Base-by-base conservation (phyloP, 2,888 invertebrate species). In the Drosophila colorata region DNA sequence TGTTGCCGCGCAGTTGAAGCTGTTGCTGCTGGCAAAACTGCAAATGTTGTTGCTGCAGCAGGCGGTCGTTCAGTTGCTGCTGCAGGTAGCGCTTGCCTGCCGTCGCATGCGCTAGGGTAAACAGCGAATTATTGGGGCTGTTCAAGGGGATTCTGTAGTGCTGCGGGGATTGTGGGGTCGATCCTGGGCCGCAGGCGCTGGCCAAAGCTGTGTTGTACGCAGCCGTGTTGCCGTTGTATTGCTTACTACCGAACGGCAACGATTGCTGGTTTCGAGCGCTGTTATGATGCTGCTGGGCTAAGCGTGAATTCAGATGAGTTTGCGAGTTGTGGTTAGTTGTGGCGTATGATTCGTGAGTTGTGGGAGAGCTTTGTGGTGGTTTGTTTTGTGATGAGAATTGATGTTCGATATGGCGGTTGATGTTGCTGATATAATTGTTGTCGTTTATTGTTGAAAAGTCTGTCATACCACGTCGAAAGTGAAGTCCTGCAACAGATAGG, bases 381-480 rank as follows among this genome's bases (percentile, higher is more conserved):
- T 69, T 67, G 18, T 43, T 59, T 48, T 91, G 91, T 90, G 91
- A 76, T 68, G 68, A 89, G 83, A 89, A 87, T 87, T 90, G 91
- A 84, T 91, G 88, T 87, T 91, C 91, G 70, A 87, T 91, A 87
- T 83, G 90, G 81, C 90, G 89, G 85, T 85, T 90, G 78, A 90
- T 90, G 90, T 87, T 76, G 61, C 61, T 65, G 89, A 77, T 91
- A 84, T 84, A 90, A 83, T 92, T 90, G 90, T 89, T 90, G 80
- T 92, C 90, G 91, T 89, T 91, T 79, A 78, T 76, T 83, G 90
- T 91, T 89, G 91, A 92, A 86, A 92, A 89, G 91, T 92, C 92
- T 90, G 92, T 92, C 92, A 92, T 92, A 89, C 92, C 92, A 92
- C 92, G 92, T 90, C 90, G 90, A 90, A 90, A 86, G 90, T 91